Base-by-base conservation (phyloP, 2,797 vertebrate species). In the Scomberomorus guttatus region DNA sequence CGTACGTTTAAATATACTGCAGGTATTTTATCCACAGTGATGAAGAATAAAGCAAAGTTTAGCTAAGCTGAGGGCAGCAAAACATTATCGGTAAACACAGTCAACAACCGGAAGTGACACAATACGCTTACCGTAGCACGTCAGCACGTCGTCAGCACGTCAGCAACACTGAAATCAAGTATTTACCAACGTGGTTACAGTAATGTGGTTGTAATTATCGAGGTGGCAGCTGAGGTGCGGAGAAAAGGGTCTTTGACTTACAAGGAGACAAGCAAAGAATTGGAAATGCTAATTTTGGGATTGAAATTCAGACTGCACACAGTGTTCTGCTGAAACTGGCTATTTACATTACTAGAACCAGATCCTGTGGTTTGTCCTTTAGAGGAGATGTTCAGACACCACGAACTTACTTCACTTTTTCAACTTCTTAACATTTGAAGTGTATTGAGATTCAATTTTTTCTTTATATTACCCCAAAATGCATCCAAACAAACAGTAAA, bases 261-360 rank as follows among this genome's bases (percentile, higher is more conserved):
- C 24, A 62, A 51, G 44, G 44, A 68, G 64, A 50, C 63, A 64
- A 18, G 75, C 22, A 37, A 57, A 37, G 69, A 63, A 54, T 50
- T 34, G 44, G 25, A 68, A 69, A 69, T 77, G 59, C 54, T 48
- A 74, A 74, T 82, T 59, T 29, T 48, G 46, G 10, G 25, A 18
- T 63, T 64, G 20, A 44, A 22, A 82, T 63, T 77, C 74, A 37
- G 34, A 52, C 57, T 5, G 34, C 25, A 63, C 44, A 59, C 57
- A 15, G 27, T 62, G 57, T 57, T 52, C 55, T 71, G 60, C 67
- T 24, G 55, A 55, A 66, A 14, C 27, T 3, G 54, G 10, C 52
- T 34, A 75, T 69, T 46, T 37, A 39, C 46, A 59, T 39, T 15
- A 11, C 27, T 22, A 22, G 29, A 50, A 50, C 51, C 24, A 25